Evolutionary conservation across 1,140 invertebrate species (phyloP), one percentile per base, ranked within the genome.

Genomic region (Cyclargus thomasi): DNA sequence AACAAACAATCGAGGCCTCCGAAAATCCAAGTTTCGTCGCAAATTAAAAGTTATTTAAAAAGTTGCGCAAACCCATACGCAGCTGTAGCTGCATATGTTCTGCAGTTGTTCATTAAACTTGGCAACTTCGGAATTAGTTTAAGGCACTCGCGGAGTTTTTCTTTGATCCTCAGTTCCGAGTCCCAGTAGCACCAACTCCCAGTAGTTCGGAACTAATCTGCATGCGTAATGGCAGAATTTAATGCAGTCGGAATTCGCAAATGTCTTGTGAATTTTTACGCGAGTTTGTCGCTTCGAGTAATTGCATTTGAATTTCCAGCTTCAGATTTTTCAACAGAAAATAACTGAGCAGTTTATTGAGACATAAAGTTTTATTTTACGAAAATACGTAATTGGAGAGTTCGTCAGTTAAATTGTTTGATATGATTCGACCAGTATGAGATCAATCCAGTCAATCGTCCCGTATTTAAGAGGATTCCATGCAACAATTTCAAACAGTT

Each of bases 111-210:
- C 69, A 70, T 70, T 70, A 67, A 70, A 70, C 29, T 64, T 64
- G 53, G 62, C 62, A 70, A 70, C 67, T 70, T 67, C 63, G 66
- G 57, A 70, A 70, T 67, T 67, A 66, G 65, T 67, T 70, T 64
- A 64, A 70, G 65, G 57, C 62, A 39, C 36, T 65, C 29, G 36
- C 23, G 63, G 57, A 70, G 69, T 70, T 70, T 70, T 70, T 70
- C 65, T 70, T 67, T 63, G 63, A 70, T 53, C 67, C 59, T 10
- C 14, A 14, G 10, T 47, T 47, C 39, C 39, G 39, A 47, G 39
- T 47, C 39, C 39, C 39, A 47, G 11, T 47, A 4, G 29, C 29
- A 5, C 14, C 39, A 16, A 47, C 11, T 16, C 65, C 53, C 53
- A 57, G 2, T 53, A 67, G 65, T 67, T 67, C 53, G 53, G 65